phyloP scores from a whole-genome alignment of 2,113 vertebrate genomes.

The Megaceryle torquata region DNA sequence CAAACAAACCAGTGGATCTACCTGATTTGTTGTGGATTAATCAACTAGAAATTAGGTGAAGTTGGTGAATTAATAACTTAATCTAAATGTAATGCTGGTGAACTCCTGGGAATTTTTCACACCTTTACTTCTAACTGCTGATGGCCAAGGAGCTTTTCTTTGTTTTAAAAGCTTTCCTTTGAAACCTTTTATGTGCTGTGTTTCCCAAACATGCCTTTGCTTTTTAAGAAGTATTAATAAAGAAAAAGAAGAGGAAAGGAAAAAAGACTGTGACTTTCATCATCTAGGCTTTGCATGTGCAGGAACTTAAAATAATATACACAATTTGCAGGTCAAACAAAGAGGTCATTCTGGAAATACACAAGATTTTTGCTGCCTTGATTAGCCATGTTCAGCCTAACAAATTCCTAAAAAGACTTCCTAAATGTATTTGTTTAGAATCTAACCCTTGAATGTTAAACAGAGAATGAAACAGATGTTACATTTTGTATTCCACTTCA shows the following conservation, averaged over 20 bases:
- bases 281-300: conserved; percentile 17
- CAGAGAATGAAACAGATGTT: conserved; percentile 61
- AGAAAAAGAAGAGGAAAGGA: not conserved
- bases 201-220: not conserved
- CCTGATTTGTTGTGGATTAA: conserved; percentile 9
- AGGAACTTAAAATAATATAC: conserved; percentile 63
- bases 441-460: conserved; percentile 25
- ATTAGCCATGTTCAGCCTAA: conserved; percentile 53
- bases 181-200: not conserved
- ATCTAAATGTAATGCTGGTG: not conserved
- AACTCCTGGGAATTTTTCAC: not conserved
- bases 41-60: not conserved
- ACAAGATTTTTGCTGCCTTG: conserved; percentile 49
- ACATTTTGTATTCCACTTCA: conserved; percentile 54
- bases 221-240: conserved; percentile 2
- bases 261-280: not conserved
- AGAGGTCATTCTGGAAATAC: conserved; percentile 52
- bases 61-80: not conserved
- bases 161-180: not conserved
- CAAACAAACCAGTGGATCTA: not conserved
- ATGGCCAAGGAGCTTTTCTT: not conserved
- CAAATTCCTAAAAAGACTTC: conserved; percentile 57
- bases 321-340: conserved; percentile 55
- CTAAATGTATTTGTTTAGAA: conserved; percentile 56
- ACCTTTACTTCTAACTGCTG: not conserved